Percentiles rank a stretch among this genome's conserved stretches.
phyloP scores from a whole-genome alignment of 2,797 vertebrate genomes.

The Amblyraja radiata region DNA sequence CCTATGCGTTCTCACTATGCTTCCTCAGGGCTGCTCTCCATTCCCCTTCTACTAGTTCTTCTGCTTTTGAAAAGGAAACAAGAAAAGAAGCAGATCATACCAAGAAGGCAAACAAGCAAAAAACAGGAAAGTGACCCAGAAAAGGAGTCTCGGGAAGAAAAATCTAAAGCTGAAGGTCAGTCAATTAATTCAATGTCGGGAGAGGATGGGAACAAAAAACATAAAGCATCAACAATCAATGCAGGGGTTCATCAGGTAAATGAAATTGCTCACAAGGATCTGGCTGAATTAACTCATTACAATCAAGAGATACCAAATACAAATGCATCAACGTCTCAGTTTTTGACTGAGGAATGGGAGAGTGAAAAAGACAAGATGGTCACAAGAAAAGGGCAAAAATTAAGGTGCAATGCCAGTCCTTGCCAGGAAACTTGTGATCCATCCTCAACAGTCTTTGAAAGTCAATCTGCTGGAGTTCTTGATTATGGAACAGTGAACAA shows the following conservation, averaged over 20 bases:
- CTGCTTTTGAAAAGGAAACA: conserved; percentile 51
- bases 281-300: neutral
- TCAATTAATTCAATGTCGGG: neutral
- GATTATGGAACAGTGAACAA: neutral
- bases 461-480: neutral
- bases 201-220: no score
- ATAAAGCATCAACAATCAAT: neutral
- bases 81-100: conserved; percentile 48
- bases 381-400: neutral
- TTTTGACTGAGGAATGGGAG: neutral
- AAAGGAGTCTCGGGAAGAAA: neutral
- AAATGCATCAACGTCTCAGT: neutral
- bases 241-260: neutral
- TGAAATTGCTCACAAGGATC: neutral
- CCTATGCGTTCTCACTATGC: neutral
- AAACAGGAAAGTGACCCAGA: neutral
- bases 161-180: neutral
- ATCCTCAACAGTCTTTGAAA: no score
- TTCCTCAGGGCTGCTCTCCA: conserved; percentile 50
- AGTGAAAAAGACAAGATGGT: no score
- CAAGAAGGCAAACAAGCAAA: conserved; percentile 34
- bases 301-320: neutral
- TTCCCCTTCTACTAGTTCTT: conserved; percentile 46
- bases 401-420: neutral
- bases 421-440: neutral